These are phyloP conservation scores for Maniola jurtina DNA, from an alignment of 1,140 invertebrate genomes.

Conservation along the genomic window DNA sequence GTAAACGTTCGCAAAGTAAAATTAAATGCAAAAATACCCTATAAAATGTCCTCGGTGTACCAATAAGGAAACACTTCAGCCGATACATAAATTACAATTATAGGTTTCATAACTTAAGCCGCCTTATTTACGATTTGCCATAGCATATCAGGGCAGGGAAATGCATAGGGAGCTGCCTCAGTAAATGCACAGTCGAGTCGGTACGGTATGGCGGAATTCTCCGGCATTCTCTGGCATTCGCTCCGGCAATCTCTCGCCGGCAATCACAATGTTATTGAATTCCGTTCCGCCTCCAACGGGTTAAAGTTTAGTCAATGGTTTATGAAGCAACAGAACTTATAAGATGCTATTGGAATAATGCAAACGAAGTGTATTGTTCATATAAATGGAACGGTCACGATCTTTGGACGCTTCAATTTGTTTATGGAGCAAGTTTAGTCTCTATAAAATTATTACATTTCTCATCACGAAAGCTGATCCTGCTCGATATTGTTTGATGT, in stretches of 20 bases:
- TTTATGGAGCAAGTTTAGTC: conserved; percentile 2
- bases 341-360: conserved; percentile 32
- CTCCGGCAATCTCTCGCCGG: conserved; percentile 30
- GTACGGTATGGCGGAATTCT: conserved; percentile 17
- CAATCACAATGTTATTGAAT: conserved; percentile 47
- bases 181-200: conserved; percentile 23
- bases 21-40: conserved; percentile 4
- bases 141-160: conserved; percentile 31
- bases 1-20: conserved; percentile 1
- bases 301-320: conserved; percentile 47
- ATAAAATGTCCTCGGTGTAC: conserved; percentile 8
- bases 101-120: conserved; percentile 36
- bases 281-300: conserved; percentile 41
- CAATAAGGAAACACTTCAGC: conserved; percentile 12
- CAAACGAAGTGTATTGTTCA: conserved; percentile 38
- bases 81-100: conserved; percentile 47
- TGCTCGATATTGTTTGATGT: background rate
- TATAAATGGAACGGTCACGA: conserved; percentile 28
- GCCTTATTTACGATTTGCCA: conserved; percentile 33
- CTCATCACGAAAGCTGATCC: no score
- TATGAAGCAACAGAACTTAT: conserved; percentile 37
- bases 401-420: conserved; percentile 27
- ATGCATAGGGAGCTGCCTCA: conserved; percentile 31
- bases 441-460: background rate
- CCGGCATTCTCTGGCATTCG: conserved; percentile 12